Conservation (phyloP, 2,113 vertebrate genomes). For the Charina bottae region DNA sequence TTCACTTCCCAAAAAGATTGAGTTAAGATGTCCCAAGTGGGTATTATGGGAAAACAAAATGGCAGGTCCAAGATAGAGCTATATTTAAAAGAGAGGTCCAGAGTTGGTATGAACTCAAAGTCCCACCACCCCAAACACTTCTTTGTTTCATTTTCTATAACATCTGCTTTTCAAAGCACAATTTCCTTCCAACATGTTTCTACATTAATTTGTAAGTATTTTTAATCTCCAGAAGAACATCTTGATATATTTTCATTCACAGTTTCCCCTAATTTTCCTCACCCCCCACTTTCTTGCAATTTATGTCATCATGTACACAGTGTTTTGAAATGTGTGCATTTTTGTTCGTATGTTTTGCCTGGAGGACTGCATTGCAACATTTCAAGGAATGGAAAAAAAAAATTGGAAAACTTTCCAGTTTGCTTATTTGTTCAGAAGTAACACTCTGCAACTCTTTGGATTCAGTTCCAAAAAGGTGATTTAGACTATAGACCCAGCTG, state of each 20-base stretch:
- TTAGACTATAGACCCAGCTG: neutral
- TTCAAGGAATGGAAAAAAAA: neutral
- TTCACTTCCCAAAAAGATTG: neutral
- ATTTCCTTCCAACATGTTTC: no score
- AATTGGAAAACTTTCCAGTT: neutral
- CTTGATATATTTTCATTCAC: no score
- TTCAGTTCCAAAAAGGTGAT: neutral
- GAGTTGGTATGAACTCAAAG: neutral
- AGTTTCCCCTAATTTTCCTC: no score
- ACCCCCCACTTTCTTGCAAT: neutral
- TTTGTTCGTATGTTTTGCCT: neutral
- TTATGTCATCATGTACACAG: neutral
- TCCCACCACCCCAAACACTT: neutral
- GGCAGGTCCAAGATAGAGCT: neutral
- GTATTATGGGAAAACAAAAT: neutral
- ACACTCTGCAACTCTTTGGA: neutral
- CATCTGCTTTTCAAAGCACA: no score
- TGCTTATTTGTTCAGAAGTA: neutral
- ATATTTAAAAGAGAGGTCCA: no score
- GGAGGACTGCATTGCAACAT: neutral
- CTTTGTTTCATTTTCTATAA: no score
- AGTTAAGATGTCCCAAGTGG: no score
- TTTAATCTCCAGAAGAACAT: no score
- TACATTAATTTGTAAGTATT: no score
- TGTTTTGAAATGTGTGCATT: neutral